phyloP scores from a whole-genome alignment of 2,888 invertebrate genomes.

The Oligia strigilis region DNA sequence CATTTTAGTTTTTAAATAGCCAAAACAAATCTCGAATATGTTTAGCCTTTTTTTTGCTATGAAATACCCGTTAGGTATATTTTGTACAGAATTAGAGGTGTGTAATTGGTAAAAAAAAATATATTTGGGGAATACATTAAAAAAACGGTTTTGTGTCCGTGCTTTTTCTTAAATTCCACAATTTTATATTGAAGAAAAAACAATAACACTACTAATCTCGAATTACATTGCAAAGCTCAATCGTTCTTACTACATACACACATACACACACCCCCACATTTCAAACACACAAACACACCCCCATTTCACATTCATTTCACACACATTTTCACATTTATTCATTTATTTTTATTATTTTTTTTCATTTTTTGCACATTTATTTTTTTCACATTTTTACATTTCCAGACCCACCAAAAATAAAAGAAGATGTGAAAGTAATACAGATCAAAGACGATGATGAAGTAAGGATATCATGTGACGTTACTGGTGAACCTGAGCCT shows the following conservation, averaged over 20 bases:
- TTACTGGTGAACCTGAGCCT: slow-evolving; percentile 72
- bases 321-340: too few relatives aligned
- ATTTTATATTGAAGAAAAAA: neutral
- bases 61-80: neutral
- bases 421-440: slow-evolving; percentile 26
- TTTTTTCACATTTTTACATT: neutral
- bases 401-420: slow-evolving; percentile 74
- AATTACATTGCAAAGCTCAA: neutral
- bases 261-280: too few relatives aligned
- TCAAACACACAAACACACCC: too few relatives aligned
- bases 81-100: neutral
- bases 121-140: neutral
- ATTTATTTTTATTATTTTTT: too few relatives aligned
- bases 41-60: too few relatives aligned
- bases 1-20: neutral
- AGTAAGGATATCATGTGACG: slow-evolving; percentile 68
- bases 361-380: too few relatives aligned
- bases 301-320: too few relatives aligned
- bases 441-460: slow-evolving; percentile 60
- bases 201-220: too few relatives aligned
- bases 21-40: neutral
- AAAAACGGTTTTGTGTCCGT: neutral
- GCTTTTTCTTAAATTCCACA: neutral
- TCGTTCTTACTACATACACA: too few relatives aligned
- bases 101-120: neutral